A percentile compares a stretch with the other conserved stretches of the same genome.
These are phyloP conservation scores for Silurus lanzhouensis DNA, from an alignment of 2,797 vertebrate genomes.

Conservation along the genomic window DNA sequence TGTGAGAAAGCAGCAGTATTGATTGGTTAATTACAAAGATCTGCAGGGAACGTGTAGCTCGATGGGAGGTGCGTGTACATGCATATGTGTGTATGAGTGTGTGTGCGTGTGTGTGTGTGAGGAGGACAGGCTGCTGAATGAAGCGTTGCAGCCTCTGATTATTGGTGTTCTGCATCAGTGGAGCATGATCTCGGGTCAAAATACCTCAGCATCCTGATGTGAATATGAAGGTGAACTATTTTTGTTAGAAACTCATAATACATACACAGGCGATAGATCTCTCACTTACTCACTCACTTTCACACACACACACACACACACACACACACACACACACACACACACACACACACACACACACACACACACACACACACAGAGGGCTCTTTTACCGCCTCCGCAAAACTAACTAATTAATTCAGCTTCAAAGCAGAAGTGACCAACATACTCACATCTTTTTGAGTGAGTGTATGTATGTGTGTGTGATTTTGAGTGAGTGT, in stretches of 20 bases:
- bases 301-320: neutral
- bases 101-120: constrained; percentile 27
- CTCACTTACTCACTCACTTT: neutral
- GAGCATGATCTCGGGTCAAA: constrained; percentile 53
- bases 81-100: neutral
- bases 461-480: neutral
- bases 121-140: constrained; percentile 41
- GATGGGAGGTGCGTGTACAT: constrained; percentile 21
- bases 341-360: constrained; percentile 32
- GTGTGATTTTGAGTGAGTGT: neutral
- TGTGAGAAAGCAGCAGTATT: constrained; percentile 32
- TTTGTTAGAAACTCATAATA: constrained; percentile 19
- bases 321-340: constrained; percentile 18
- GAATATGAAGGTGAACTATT: constrained; percentile 46
- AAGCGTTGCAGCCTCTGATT: constrained; percentile 47
- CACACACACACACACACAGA: neutral
- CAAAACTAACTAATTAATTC: constrained; percentile 36
- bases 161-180: constrained; percentile 48
- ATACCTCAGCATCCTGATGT: constrained; percentile 36
- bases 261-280: constrained; percentile 32
- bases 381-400: constrained; percentile 29
- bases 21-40: constrained; percentile 58
- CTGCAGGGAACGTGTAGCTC: constrained; percentile 45
- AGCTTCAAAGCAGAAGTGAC: neutral
- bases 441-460: neutral